A percentile compares a stretch with the other conserved stretches of the same genome.
Evolutionary conservation across 2,888 invertebrate species (phyloP).

Genomic region (Drosophila borealis): DNA sequence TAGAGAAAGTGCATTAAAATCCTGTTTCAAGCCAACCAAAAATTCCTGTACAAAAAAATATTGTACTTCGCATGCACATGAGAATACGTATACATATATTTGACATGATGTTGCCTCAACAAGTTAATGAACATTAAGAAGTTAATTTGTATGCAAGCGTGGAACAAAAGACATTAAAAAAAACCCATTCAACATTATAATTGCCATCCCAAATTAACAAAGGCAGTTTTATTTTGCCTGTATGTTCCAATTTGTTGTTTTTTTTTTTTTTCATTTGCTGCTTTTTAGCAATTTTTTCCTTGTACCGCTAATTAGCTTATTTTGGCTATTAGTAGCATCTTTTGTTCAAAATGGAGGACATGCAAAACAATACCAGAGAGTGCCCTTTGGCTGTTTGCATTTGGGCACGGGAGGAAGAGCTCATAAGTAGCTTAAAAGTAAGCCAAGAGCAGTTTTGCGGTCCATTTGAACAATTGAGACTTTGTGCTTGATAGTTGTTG

Average conservation of each 20-base stretch:
- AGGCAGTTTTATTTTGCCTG: conserved; percentile 11
- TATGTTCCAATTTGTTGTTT: conserved; percentile 5
- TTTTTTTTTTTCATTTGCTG: not conserved
- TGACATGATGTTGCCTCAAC: conserved; percentile 32
- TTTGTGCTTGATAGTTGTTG: not conserved
- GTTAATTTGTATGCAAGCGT: conserved; percentile 43
- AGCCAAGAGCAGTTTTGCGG: conserved; percentile 20
- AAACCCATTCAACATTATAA: conserved; percentile 43
- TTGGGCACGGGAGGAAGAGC: conserved; percentile 4
- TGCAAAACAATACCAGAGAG: conserved; percentile 45
- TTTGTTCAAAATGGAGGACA: conserved; percentile 59
- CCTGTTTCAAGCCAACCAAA: conserved; percentile 9
- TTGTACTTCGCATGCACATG: conserved; percentile 11
- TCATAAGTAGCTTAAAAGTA: conserved; percentile 61
- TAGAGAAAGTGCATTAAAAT: conserved; percentile 36
- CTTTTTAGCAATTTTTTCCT: conserved; percentile 27
- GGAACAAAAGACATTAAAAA: conserved; percentile 6
- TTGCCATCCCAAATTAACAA: conserved; percentile 43
- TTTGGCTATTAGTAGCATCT: conserved; percentile 56
- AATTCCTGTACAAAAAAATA: conserved; percentile 23
- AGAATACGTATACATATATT: conserved; percentile 17
- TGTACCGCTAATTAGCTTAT: conserved; percentile 69
- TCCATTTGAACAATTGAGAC: conserved; percentile 13
- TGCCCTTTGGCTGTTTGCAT: conserved; percentile 49
- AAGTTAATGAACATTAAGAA: conserved; percentile 47